Evolutionary conservation across 1,140 invertebrate genomes (phyloP).

Genomic region (Hirudo medicinalis): DNA sequence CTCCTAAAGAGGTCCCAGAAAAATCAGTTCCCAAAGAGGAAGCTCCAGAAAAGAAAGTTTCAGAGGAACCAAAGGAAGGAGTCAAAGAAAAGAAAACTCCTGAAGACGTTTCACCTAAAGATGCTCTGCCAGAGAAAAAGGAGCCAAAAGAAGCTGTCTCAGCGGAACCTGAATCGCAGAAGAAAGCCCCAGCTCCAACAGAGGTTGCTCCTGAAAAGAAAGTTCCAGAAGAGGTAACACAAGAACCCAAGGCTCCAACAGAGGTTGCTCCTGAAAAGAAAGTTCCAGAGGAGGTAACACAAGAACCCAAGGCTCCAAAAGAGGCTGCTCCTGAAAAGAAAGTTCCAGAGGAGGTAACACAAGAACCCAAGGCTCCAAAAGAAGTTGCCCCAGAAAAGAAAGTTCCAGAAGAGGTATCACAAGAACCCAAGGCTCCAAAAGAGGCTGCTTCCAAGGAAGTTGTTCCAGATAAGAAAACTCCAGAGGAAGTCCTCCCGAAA

Average conservation of each 20-base stretch:
- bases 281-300: not conserved
- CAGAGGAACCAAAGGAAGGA: not conserved
- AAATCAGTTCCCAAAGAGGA: not conserved
- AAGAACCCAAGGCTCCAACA: not conserved
- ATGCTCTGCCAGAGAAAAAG: too few relatives aligned
- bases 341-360: not conserved
- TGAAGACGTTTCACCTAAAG: too few relatives aligned
- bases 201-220: too few relatives aligned
- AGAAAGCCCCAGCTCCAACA: too few relatives aligned
- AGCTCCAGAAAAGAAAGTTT: not conserved
- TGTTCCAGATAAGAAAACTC: not conserved
- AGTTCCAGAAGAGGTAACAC: not conserved
- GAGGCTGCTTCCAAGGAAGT: not conserved
- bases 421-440: not conserved
- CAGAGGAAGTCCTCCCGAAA: not conserved
- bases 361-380: too few relatives aligned
- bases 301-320: not conserved
- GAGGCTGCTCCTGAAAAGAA: not conserved
- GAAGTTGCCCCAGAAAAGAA: too few relatives aligned
- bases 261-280: not conserved
- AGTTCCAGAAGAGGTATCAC: not conserved
- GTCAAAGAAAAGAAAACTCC: not conserved
- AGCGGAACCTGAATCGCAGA: too few relatives aligned
- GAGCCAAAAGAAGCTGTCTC: not conserved
- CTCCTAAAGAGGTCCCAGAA: not conserved